Evolutionary conservation across 2,888 invertebrate species (phyloP), one percentile per base, ranked within the genome.

Genomic region (Meiosimyza platycephala): DNA sequence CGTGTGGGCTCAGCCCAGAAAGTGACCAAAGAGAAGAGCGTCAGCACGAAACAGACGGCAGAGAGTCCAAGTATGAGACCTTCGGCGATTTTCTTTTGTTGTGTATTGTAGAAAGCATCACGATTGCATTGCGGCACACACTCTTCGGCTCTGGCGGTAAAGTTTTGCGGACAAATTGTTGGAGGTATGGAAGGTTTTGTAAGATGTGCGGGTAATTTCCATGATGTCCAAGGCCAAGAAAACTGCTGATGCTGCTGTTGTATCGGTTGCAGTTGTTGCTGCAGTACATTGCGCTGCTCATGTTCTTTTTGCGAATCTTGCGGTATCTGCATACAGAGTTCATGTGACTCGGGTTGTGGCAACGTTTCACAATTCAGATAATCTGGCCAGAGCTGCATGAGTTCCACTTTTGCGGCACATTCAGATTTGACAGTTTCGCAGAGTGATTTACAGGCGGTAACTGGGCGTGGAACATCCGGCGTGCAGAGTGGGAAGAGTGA

Each of bases 401-500:
- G 88, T 40, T 93, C 91, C 0, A 92, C 91, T 77, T 90, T 88
- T 0, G 79, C 76, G 0, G 78, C 75, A 86, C 95, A 95, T 82
- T 94, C 94, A 4, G 87, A 88, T 77, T 90, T 90, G 7, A 94
- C 94, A 80, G 92, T 91, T 82, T 94, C 92, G 87, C 97, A 97
- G 78, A 97, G 92, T 33, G 93, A 93, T 75, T 94, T 90, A 88
- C 97, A 97, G 12, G 95, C 93, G 74, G 94, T 94, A 75, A 97
- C 94, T 55, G 95, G 93, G 80, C 93, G 93, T 40, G 93, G 92
- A 76, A 95, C 93, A 86, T 95, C 93, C 82, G 94, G 94, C 48
- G 95, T 95, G 88, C 97, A 97, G 86, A 97, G 93, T 52, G 97
- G 97, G 12, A 95, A 94, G 87, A 95, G 95, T 69, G 96, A 93